A percentile compares a stretch with the other conserved stretches of the same genome.
phyloP scores from a whole-genome alignment of 2,113 vertebrate genomes.

The Dicrurus megarhynchus region DNA sequence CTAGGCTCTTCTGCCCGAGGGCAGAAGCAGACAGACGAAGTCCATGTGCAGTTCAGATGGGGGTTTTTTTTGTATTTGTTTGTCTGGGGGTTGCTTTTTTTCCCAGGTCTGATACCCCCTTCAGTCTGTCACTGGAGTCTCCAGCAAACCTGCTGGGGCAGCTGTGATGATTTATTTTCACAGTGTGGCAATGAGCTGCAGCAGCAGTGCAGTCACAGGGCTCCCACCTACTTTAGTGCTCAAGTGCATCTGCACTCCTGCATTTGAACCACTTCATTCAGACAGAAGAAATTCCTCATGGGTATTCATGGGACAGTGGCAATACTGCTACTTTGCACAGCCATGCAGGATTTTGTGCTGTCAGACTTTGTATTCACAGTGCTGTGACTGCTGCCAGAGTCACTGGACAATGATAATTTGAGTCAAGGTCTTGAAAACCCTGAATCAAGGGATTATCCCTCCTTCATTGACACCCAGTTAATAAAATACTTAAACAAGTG shows the following conservation, averaged over 20 bases:
- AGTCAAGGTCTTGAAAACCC: not conserved
- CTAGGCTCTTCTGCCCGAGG: not conserved
- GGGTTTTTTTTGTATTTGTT: not conserved
- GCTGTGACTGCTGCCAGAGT: not conserved
- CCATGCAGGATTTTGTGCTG: not conserved
- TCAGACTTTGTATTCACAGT: not conserved
- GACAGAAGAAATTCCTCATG: not conserved
- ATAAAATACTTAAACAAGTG: constrained; percentile 34
- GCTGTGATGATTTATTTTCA: not conserved
- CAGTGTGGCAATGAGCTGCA: not conserved
- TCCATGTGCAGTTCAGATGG: not conserved
- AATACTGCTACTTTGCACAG: not conserved
- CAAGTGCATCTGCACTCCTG: not conserved
- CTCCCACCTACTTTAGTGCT: not conserved
- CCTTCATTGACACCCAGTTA: not conserved
- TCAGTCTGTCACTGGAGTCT: not conserved
- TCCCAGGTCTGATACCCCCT: not conserved
- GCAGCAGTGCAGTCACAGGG: not conserved
- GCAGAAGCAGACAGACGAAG: not conserved
- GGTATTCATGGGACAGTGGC: not conserved
- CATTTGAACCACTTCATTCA: not conserved
- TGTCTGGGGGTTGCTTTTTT: not conserved
- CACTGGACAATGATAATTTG: not conserved
- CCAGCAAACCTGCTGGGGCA: rapidly evolving
- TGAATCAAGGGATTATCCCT: not conserved